These are phyloP conservation scores for Coecobrya sp. DNA, from an alignment of 2,888 invertebrate species.

Conservation along the genomic window DNA sequence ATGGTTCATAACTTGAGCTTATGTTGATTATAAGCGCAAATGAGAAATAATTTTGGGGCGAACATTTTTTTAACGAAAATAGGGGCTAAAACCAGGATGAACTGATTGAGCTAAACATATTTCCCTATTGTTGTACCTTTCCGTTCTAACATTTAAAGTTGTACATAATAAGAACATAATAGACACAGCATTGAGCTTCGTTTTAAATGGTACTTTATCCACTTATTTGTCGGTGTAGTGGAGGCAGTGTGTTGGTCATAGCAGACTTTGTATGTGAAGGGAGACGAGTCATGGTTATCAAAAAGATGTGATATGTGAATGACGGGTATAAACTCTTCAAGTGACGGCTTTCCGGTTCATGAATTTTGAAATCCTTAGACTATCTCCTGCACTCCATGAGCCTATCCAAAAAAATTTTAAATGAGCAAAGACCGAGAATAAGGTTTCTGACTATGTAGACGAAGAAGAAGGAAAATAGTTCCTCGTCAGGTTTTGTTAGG, in stretches of 20 bases:
- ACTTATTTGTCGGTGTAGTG: constrained; percentile 33
- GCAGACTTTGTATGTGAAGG: constrained; percentile 32
- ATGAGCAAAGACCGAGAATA: constrained; percentile 45
- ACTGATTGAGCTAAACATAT: neutral
- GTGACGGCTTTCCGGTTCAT: constrained; percentile 86
- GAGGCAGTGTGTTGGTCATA: neutral
- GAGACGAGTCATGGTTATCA: constrained; percentile 77
- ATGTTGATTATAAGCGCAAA: neutral
- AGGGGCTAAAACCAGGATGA: neutral
- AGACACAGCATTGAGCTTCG: neutral
- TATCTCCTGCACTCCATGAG: constrained; percentile 58
- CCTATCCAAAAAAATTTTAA: constrained; percentile 57
- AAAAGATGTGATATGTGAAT: constrained; percentile 84
- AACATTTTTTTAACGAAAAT: neutral
- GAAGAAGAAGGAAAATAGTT: constrained; percentile 54
- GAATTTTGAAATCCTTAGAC: constrained; percentile 80
- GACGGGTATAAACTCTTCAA: constrained; percentile 85
- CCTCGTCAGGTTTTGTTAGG: constrained; percentile 68
- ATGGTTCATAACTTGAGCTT: neutral
- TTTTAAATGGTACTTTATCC: constrained; percentile 52
- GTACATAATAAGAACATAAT: neutral
- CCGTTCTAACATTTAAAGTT: neutral
- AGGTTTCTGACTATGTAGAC: neutral
- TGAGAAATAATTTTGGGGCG: neutral
- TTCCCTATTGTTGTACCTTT: neutral